A percentile compares a stretch with the other conserved stretches of the same genome.
phyloP scores from a whole-genome alignment of 92 coral and sea anemone species.

The Epizoanthus scotinus region DNA sequence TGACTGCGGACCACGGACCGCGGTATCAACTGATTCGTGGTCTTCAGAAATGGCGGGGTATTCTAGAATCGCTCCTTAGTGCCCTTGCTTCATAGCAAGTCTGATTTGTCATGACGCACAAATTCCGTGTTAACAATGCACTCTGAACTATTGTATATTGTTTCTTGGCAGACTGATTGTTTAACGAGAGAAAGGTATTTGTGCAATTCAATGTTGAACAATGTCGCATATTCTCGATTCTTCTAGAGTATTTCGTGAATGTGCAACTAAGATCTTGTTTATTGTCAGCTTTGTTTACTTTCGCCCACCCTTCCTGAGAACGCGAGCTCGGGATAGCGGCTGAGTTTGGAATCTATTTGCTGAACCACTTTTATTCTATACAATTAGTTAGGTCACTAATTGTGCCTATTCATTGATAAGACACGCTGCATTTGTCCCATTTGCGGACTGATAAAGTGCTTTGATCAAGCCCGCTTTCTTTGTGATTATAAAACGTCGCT shows the following conservation, averaged over 20 bases:
- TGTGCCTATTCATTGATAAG: conserved; percentile 21
- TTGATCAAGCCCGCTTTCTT: background rate
- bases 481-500: background rate
- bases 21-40: too few relatives aligned
- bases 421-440: background rate
- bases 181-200: background rate
- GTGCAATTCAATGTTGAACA: background rate
- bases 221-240: background rate
- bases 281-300: background rate
- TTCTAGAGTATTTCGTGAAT: conserved; percentile 2
- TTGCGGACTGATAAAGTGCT: background rate
- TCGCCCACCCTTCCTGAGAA: background rate
- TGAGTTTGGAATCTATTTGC: background rate
- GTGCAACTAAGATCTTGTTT: background rate
- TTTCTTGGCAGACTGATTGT: conserved; percentile 8
- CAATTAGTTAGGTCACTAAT: conserved; percentile 11
- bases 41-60: too few relatives aligned
- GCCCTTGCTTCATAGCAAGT: too few relatives aligned
- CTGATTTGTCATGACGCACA: background rate
- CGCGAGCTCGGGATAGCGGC: background rate
- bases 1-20: too few relatives aligned
- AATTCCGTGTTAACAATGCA: background rate
- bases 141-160: background rate
- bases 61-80: too few relatives aligned
- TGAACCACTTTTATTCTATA: conserved; percentile 17